Evolutionary conservation across 2,888 invertebrate species (phyloP).

Genomic region (Scrobipalpa atriplicella): DNA sequence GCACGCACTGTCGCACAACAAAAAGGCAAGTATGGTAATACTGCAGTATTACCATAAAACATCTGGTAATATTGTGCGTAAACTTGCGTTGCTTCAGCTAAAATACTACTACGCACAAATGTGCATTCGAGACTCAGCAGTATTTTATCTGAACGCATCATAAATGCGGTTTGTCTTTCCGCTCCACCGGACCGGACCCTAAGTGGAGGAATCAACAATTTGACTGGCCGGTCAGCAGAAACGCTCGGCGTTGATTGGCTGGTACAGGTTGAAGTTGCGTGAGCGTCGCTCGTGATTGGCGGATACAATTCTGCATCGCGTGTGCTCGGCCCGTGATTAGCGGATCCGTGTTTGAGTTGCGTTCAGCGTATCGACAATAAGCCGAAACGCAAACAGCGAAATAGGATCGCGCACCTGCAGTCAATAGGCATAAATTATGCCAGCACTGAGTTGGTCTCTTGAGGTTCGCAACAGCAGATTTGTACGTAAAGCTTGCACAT

Average conservation of each 20-base stretch:
- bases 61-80: neutral
- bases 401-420: constrained; percentile 14
- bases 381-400: constrained; percentile 12
- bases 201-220: constrained; percentile 21
- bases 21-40: too few relatives aligned
- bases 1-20: too few relatives aligned
- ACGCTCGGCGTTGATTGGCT: constrained; percentile 1
- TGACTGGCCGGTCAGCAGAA: constrained; percentile 2
- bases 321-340: constrained; percentile 2
- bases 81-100: neutral
- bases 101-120: neutral
- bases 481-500: neutral
- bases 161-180: constrained; percentile 32
- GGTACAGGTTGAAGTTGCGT: neutral
- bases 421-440: constrained; percentile 11
- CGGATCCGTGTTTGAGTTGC: constrained; percentile 17
- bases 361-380: constrained; percentile 21
- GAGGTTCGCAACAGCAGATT: constrained; percentile 2
- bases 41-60: too few relatives aligned
- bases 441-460: neutral
- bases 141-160: constrained; percentile 35
- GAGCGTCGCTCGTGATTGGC: neutral
- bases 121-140: constrained; percentile 30
- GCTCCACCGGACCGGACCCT: neutral
- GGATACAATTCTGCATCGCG: neutral